phyloP scores from a whole-genome alignment of 2,113 vertebrate genomes.

The Pterophyllum scalare region DNA sequence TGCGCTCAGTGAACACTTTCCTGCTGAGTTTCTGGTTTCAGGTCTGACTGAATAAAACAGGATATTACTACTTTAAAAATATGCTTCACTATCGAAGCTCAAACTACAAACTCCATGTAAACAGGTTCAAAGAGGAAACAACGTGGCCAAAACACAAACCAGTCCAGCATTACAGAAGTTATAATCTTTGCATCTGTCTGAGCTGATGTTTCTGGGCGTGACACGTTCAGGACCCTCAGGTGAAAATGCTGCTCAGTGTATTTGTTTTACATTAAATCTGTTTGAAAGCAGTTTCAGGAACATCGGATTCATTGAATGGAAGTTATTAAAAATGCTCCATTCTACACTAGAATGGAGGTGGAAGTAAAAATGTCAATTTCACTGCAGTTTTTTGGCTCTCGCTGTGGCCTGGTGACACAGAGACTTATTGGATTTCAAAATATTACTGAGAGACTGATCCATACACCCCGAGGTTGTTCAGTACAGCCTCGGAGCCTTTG shows the following conservation, averaged over 20 bases:
- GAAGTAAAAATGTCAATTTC: background rate
- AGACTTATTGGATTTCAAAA: background rate
- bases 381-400: background rate
- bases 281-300: background rate
- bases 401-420: background rate
- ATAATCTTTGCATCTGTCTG: too few relatives aligned
- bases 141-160: background rate
- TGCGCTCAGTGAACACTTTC: background rate
- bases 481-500: background rate
- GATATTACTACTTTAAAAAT: too few relatives aligned
- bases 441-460: background rate
- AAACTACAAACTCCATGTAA: too few relatives aligned
- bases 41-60: too few relatives aligned
- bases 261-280: background rate
- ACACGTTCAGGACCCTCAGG: background rate
- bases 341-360: background rate
- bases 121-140: too few relatives aligned
- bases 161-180: background rate
- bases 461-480: background rate
- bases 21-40: background rate
- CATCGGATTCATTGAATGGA: background rate
- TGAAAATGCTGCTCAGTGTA: background rate
- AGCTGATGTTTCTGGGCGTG: background rate
- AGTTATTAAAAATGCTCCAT: background rate
- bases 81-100: too few relatives aligned